Conservation (phyloP, 2,113 vertebrate genomes). For the Nannospalax galili region DNA sequence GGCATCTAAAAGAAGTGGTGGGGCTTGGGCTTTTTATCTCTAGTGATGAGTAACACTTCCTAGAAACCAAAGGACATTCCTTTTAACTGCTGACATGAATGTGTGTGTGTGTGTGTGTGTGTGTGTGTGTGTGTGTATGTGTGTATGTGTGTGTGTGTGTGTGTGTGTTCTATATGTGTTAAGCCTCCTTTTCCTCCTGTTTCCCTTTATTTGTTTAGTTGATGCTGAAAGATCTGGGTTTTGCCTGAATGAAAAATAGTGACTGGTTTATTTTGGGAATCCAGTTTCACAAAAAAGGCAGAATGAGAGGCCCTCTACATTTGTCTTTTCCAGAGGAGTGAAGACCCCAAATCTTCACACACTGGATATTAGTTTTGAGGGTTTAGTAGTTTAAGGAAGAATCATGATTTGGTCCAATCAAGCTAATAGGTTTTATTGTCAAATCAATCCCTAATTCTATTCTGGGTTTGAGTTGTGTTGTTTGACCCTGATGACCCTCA, state of each 20-base stretch:
- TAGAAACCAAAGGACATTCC: background rate
- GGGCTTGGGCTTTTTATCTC: background rate
- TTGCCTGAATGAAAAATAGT: slow-evolving; percentile 1
- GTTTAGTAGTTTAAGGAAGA: background rate
- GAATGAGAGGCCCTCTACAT: background rate
- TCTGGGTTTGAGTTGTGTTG: background rate
- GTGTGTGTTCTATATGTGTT: background rate
- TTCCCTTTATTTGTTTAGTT: background rate
- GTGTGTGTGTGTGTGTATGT: background rate
- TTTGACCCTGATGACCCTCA: background rate
- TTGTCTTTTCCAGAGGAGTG: background rate
- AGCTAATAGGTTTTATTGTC: slow-evolving; percentile 5
- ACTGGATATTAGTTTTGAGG: background rate
- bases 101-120: background rate
- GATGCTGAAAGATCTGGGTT: background rate
- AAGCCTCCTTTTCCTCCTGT: background rate
- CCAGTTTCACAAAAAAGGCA: background rate
- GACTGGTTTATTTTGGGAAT: background rate
- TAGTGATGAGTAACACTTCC: background rate
- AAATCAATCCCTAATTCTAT: background rate
- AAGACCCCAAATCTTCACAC: background rate
- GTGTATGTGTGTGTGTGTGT: background rate
- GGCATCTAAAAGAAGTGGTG: background rate
- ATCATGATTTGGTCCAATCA: background rate
- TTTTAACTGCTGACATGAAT: background rate